These are phyloP conservation scores for Melinopterus prodromus DNA, from an alignment of 2,888 invertebrate species.

Conservation along the genomic window DNA sequence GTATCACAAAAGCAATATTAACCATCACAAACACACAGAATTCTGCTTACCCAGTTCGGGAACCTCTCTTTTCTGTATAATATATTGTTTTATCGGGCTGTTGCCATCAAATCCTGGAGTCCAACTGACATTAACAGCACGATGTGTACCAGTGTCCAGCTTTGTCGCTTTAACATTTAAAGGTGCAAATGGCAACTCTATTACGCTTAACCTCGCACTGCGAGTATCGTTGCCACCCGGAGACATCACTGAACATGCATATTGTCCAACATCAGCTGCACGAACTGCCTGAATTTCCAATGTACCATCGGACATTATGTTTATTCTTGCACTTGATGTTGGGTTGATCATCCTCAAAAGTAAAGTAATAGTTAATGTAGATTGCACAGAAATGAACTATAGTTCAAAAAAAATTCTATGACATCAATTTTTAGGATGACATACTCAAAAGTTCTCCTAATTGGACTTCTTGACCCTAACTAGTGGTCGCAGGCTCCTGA, in stretches of 20 bases:
- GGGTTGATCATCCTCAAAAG: slow-evolving; percentile 65
- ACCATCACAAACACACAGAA: slow-evolving; percentile 35
- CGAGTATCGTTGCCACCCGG: slow-evolving; percentile 94
- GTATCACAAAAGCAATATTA: slow-evolving; percentile 51
- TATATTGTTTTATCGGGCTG: slow-evolving; percentile 91
- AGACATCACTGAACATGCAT: slow-evolving; percentile 90
- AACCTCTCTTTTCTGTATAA: slow-evolving; percentile 89
- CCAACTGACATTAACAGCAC: slow-evolving; percentile 93
- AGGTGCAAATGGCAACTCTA: slow-evolving; percentile 95
- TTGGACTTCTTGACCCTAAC: too few relatives aligned
- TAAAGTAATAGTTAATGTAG: slow-evolving; percentile 5
- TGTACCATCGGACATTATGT: slow-evolving; percentile 79
- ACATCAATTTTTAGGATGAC: too few relatives aligned
- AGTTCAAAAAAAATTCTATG: too few relatives aligned
- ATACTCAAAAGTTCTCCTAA: too few relatives aligned
- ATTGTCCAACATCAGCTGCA: slow-evolving; percentile 92
- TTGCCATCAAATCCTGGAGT: slow-evolving; percentile 97
- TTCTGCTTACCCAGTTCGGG: slow-evolving; percentile 78
- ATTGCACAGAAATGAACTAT: not conserved
- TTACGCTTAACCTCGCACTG: slow-evolving; percentile 83
- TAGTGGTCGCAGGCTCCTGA: too few relatives aligned
- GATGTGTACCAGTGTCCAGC: slow-evolving; percentile 70
- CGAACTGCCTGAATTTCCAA: slow-evolving; percentile 88
- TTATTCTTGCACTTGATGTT: slow-evolving; percentile 72
- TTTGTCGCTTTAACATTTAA: slow-evolving; percentile 82